Base-by-base conservation (phyloP, 2,113 vertebrate species). In the Zosterops lateralis region DNA sequence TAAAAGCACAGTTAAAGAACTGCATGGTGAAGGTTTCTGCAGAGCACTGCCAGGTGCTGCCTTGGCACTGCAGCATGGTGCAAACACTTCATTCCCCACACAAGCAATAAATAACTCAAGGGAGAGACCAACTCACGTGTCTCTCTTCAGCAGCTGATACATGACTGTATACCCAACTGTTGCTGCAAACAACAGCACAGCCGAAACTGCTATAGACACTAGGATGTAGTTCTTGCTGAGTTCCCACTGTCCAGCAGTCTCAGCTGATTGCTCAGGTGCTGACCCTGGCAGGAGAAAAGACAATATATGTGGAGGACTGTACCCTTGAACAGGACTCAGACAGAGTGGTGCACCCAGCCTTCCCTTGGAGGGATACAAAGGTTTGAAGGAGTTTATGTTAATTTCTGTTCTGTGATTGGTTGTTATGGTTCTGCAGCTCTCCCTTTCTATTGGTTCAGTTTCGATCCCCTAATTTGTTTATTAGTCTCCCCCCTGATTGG, bases 181-280 rank as follows among this genome's bases (percentile, higher is more conserved):
- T 17, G 9, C 21, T 4, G 8, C 24, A 47, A 70, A 24, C 10
- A 87, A n/a, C 1, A 78, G 18, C 19, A 56, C 1, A 48, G 29
- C 4, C 0, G 31, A 31, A 3, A 9, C 29, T 26, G 2, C 42
- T 31, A 6, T 0, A 31, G 57, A 31, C 0, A 1, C 8, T 7
- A 78, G 6, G 7, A 79, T 14, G 13, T 34, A 78, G 16, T 25
- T 34, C 34, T 48, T 78, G 12, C 24, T 22, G 2, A 22, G 2
- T 3, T 20, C 2, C 65, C 18, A 17, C 1, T 19, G 29, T 31
- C 17, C 53, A 54, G 51, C 10, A 31, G 9, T 54, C 17, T 31
- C 17, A 17, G 53, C 17, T 54, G 4, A 19, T 54, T 54, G 17
- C 53, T 19, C 53, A 31, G 53, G 10, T 12, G 29, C 53, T 31